A percentile compares a stretch with the other conserved stretches of the same genome.
These are phyloP conservation scores for Axis porcinus DNA, from an alignment of 2,113 vertebrate genomes.

Conservation along the genomic window DNA sequence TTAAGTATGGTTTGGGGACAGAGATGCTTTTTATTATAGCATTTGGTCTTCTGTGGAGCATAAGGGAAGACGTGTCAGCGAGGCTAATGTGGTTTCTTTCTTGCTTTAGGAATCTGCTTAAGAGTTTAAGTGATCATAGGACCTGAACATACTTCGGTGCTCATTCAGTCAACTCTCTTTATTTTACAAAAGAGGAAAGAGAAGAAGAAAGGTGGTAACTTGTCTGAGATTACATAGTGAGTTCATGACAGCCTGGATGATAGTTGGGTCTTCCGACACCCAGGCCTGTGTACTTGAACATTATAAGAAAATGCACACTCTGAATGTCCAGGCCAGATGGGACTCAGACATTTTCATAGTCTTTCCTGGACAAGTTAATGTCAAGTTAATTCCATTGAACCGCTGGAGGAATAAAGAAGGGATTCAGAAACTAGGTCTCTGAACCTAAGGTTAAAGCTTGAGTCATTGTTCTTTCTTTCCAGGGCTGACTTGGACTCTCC, in stretches of 20 bases:
- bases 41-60: not conserved
- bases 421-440: not conserved
- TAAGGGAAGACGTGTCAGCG: not conserved
- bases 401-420: not conserved
- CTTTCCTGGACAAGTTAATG: not conserved
- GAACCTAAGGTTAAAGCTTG: not conserved
- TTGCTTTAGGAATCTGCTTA: not conserved
- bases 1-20: not conserved
- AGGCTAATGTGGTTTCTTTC: not conserved
- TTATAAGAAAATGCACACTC: not conserved
- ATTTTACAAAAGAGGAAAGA: not conserved
- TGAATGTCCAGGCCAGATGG: not conserved
- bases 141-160: not conserved
- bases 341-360: not conserved
- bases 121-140: not conserved
- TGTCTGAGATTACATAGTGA: not conserved
- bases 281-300: not conserved
- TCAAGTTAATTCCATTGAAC: not conserved
- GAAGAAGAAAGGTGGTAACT: not conserved
- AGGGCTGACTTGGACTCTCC: not conserved
- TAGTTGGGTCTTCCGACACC: not conserved
- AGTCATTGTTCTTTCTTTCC: not conserved
- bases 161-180: not conserved
- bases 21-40: not conserved
- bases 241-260: not conserved